A percentile compares a stretch with the other conserved stretches of the same genome.
phyloP scores from a whole-genome alignment of 1,140 invertebrate genomes.

The Drosophila seguyi region DNA sequence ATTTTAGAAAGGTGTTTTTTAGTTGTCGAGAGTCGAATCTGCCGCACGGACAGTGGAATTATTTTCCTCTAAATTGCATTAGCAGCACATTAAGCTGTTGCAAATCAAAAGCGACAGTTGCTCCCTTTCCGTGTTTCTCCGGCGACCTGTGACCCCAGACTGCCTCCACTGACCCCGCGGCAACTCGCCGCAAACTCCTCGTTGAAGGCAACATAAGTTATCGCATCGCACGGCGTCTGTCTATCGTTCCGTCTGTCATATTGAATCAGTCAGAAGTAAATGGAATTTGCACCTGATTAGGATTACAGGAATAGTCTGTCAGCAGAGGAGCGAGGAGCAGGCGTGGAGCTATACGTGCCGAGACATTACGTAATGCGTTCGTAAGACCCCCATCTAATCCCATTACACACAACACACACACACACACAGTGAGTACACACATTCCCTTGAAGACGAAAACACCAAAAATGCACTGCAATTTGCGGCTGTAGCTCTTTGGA shows the following conservation, averaged over 20 bases:
- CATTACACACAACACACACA: slow-evolving; percentile 49
- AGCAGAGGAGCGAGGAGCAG: neutral
- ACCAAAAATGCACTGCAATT: slow-evolving; percentile 67
- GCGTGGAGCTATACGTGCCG: slow-evolving; percentile 43
- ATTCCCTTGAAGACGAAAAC: slow-evolving; percentile 27
- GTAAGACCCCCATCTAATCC: slow-evolving; percentile 71
- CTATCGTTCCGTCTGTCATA: slow-evolving; percentile 57
- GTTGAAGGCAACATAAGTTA: slow-evolving; percentile 56
- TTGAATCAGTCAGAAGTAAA: slow-evolving; percentile 75
- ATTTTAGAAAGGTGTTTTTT: neutral
- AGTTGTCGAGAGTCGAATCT: too few species aligned
- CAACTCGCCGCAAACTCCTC: neutral
- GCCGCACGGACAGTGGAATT: neutral
- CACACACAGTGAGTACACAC: too few species aligned
- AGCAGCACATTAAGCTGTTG: slow-evolving; percentile 38
- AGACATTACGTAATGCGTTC: slow-evolving; percentile 66
- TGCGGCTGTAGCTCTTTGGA: slow-evolving; percentile 15
- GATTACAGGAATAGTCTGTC: slow-evolving; percentile 16
- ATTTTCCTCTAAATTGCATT: slow-evolving; percentile 61
- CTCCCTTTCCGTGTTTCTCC: neutral
- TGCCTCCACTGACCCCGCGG: neutral
- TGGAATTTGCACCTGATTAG: slow-evolving; percentile 75
- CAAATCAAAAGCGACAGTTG: slow-evolving; percentile 67
- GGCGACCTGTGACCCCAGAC: neutral
- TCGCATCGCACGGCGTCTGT: slow-evolving; percentile 28